Evolutionary conservation across 2,797 vertebrate species (phyloP).

Genomic region (Pangasius macronema): DNA sequence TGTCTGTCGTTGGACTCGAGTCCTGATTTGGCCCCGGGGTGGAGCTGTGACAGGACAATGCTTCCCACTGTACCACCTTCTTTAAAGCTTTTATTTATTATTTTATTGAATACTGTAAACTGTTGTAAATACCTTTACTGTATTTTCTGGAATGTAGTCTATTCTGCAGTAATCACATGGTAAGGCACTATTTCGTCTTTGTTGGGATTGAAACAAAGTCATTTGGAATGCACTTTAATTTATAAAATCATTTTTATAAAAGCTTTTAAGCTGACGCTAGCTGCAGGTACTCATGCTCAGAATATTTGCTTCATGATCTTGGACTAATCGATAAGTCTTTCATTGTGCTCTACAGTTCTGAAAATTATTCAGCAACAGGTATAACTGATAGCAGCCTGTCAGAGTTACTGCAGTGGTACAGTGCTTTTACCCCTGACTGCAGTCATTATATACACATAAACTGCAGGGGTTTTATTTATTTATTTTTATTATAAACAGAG

Average conservation of each 20-base stretch:
- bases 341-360: not conserved
- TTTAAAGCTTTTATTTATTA: not conserved
- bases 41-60: not conserved
- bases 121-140: not conserved
- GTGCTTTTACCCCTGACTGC: not conserved
- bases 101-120: not conserved
- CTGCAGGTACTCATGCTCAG: not conserved
- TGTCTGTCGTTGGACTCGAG: too few species aligned
- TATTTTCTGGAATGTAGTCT: not conserved
- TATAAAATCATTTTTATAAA: not conserved
- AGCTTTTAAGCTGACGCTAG: too few species aligned
- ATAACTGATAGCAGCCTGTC: not conserved
- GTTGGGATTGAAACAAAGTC: not conserved
- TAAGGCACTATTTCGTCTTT: not conserved
- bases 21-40: too few species aligned
- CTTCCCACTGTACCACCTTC: not conserved
- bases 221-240: not conserved
- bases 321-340: not conserved
- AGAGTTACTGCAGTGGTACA: not conserved
- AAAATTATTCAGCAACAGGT: not conserved
- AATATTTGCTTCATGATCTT: not conserved
- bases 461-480: too few species aligned
- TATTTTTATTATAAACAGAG: too few species aligned
- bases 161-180: not conserved
- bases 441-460: not conserved